Conservation (phyloP, 2,113 vertebrate genomes). For the Halcyon malimbica region DNA sequence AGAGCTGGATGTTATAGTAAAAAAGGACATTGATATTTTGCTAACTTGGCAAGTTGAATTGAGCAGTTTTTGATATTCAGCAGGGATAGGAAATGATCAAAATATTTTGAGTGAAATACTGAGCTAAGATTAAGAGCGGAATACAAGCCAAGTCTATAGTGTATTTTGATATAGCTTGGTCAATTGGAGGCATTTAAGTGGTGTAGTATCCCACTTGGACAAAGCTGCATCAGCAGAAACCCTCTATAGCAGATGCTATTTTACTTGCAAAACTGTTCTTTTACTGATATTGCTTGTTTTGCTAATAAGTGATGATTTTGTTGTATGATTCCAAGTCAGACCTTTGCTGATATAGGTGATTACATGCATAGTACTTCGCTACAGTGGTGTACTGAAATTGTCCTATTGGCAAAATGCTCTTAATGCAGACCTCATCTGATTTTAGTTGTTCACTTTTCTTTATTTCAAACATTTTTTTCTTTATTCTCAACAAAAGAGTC, state of each 20-base stretch:
- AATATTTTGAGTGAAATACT: not conserved
- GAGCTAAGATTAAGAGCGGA: not conserved
- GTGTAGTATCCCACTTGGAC: not conserved
- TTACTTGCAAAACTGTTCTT: constrained; percentile 14
- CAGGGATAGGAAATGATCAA: not conserved
- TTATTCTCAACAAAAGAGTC: not conserved
- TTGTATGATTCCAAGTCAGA: not conserved
- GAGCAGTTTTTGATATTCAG: not conserved
- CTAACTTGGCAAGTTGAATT: not conserved
- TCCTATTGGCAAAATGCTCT: constrained; percentile 12
- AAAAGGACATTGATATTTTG: not conserved
- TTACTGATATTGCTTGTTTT: constrained; percentile 11
- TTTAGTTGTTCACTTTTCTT: constrained; percentile 14
- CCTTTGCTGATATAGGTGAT: constrained; percentile 14
- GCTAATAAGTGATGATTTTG: not conserved
- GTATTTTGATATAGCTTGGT: not conserved
- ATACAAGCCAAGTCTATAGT: not conserved
- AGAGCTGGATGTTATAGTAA: not conserved
- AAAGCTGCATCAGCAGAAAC: not conserved
- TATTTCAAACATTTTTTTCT: not conserved
- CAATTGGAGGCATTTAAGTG: not conserved
- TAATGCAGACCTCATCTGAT: constrained; percentile 6
- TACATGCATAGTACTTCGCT: not conserved
- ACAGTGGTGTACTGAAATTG: not conserved
- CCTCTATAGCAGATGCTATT: not conserved